A percentile compares a stretch with the other conserved stretches of the same genome.
phyloP scores from a whole-genome alignment of 2,113 vertebrate species.

The Pterocles burchelli region DNA sequence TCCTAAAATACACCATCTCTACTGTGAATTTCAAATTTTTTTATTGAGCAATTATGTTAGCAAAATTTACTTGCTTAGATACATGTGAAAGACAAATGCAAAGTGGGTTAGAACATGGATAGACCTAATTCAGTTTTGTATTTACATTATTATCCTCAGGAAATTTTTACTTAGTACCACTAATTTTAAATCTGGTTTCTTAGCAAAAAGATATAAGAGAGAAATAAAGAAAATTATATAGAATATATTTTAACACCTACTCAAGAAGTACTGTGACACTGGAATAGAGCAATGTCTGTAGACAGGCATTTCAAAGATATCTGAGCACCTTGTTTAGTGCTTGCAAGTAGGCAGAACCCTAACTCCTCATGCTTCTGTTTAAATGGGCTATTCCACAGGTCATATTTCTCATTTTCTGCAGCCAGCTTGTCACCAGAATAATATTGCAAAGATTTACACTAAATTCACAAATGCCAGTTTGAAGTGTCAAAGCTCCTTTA shows the following conservation, averaged over 20 bases:
- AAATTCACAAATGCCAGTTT: constrained; percentile 46
- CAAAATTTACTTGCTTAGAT: constrained; percentile 19
- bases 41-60: neutral
- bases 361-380: constrained; percentile 54
- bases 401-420: constrained; percentile 53
- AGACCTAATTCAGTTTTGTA: neutral
- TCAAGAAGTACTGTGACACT: neutral
- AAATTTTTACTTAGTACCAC: neutral
- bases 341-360: constrained; percentile 3
- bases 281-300: neutral
- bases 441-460: constrained; percentile 60
- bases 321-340: neutral
- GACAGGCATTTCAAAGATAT: neutral
- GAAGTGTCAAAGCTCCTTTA: constrained; percentile 51
- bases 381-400: constrained; percentile 42
- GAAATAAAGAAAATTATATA: neutral
- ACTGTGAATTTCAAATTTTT: neutral
- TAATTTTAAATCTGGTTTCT: neutral
- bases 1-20: neutral
- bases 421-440: constrained; percentile 48
- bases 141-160: neutral
- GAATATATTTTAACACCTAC: neutral
- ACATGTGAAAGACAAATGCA: neutral
- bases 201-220: neutral
- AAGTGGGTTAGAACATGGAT: neutral